Conservation (phyloP, 2,797 vertebrate genomes). For the Sorex maritimensis region DNA sequence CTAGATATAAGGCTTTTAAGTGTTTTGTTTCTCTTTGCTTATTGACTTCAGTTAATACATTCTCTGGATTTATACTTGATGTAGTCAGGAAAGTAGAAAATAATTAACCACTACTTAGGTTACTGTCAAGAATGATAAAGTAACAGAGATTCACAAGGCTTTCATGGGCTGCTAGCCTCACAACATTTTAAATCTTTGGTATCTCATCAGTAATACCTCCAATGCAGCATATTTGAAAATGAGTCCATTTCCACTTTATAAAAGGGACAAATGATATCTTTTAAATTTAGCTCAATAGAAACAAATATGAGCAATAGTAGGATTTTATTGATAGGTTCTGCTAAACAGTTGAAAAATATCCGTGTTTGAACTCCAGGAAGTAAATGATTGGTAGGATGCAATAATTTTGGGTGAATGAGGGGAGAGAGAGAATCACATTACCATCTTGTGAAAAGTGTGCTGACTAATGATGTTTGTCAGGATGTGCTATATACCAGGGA, state of each 20-base stretch:
- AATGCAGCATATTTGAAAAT: slow-evolving; percentile 2
- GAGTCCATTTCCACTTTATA: slow-evolving; percentile 24
- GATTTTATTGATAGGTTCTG: slow-evolving; percentile 23
- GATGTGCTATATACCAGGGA: background rate
- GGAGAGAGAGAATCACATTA: background rate
- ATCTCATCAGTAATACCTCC: background rate
- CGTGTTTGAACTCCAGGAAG: background rate
- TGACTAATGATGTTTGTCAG: background rate
- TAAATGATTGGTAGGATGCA: background rate
- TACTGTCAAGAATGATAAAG: slow-evolving; percentile 76
- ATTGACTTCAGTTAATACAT: slow-evolving; percentile 80
- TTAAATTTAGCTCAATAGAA: background rate
- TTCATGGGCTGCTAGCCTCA: slow-evolving; percentile 68
- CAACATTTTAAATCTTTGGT: background rate
- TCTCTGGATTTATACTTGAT: slow-evolving; percentile 84
- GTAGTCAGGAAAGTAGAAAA: slow-evolving; percentile 77
- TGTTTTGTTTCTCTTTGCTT: slow-evolving; percentile 68
- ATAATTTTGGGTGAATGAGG: background rate
- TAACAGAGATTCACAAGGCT: slow-evolving; percentile 1
- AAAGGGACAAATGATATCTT: background rate
- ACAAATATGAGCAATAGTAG: slow-evolving; percentile 14
- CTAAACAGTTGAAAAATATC: background rate
- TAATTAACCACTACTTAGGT: slow-evolving; percentile 83
- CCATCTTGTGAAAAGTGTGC: background rate
- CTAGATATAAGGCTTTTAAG: slow-evolving; percentile 80